Conservation (phyloP, 2,797 vertebrate species). For the Hozukius guyotensis region DNA sequence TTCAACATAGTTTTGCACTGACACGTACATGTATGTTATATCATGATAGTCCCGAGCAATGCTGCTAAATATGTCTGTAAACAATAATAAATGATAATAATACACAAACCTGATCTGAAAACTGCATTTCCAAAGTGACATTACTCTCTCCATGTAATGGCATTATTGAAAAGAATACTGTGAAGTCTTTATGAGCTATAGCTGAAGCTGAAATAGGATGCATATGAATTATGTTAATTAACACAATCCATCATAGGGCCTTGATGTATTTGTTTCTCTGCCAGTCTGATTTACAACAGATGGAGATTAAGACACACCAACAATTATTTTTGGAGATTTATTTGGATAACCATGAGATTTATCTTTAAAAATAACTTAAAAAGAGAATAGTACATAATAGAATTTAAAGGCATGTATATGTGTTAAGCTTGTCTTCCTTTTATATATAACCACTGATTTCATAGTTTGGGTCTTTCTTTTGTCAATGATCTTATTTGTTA, state of each 20-base stretch:
- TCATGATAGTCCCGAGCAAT: not conserved
- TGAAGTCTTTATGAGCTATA: constrained; percentile 28
- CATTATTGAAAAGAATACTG: not conserved
- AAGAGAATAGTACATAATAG: not conserved
- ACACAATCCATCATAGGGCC: constrained; percentile 28
- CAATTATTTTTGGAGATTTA: not conserved
- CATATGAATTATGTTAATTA: constrained; percentile 50
- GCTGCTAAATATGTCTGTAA: not conserved
- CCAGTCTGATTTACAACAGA: constrained; percentile 15
- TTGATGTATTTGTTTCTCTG: constrained; percentile 22
- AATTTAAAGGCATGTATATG: not conserved
- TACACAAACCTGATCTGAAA: not conserved
- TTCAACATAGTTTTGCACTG: not conserved
- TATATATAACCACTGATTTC: not conserved
- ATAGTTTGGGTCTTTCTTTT: not conserved
- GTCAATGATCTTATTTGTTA: not conserved
- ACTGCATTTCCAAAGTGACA: not conserved
- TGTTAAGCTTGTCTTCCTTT: not conserved
- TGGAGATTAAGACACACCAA: not conserved
- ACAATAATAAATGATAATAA: not conserved
- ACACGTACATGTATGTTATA: not conserved
- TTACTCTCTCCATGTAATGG: not conserved
- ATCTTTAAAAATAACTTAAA: not conserved
- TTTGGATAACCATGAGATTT: not conserved
- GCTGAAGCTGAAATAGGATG: constrained; percentile 31